Base-by-base conservation (phyloP, 2,113 vertebrate species). In the Lycocorax pyrrhopterus region DNA sequence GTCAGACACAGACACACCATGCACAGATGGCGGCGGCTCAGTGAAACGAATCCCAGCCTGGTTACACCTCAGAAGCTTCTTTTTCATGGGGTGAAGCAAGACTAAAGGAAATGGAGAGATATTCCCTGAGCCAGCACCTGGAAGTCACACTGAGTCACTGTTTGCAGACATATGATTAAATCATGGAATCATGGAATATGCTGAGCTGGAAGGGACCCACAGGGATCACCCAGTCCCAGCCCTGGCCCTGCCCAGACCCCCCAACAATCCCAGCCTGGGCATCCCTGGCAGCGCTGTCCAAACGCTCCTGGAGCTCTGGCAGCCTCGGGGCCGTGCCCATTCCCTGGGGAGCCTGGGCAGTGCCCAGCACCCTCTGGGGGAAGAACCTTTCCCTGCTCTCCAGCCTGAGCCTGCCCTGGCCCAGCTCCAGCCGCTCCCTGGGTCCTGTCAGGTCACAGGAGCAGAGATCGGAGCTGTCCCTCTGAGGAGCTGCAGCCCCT, bases 221-320 rank as follows among this genome's bases (percentile, higher is more conserved):
- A 4, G 0, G n/a, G 44, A n/a, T 25, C 27, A 23, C 2, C 2
- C 3, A 52, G 5, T 59, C 4, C 30, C 5, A 37, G 0, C 2
- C 46, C 46, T 37, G 55, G 0, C 33, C 26, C 43, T 58, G 35
- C 67, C 12, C 77, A 59, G 33, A 6, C 3, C 3, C 85, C 39
- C 58, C 37, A 53, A 0, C 17, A 59, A 2, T 1, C 27, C 68
- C 75, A 41, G 1, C 52, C 77, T 74, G 87, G 6, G 41, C 83
- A 67, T 7, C 68, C 44, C 86, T 88, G n/a, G 58, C 29, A 78
- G 55, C 4, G 2, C 3, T 67, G 44, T 0, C 83, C 72, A 51
- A 58, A 52, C 2, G 39, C 77, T 74, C 77, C 77, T 82, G 77
- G 19, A 81, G 87, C 77, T 82, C 7, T 73, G 85, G 74, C 84